A percentile compares a stretch with the other conserved stretches of the same genome.
Evolutionary conservation across 2,888 invertebrate species (phyloP).

Genomic region (Lasius platythorax): DNA sequence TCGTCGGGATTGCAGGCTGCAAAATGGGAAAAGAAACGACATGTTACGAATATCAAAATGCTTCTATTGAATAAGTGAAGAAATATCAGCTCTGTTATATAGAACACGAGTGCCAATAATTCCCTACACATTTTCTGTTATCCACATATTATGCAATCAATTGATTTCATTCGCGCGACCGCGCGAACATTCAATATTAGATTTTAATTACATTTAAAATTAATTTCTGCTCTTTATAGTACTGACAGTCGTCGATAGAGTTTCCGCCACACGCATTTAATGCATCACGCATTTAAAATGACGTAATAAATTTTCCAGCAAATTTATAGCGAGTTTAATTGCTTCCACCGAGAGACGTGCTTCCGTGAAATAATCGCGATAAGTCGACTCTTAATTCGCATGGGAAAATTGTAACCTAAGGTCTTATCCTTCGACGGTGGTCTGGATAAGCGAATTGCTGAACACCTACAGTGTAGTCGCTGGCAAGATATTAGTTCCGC

Average conservation of each 20-base stretch:
- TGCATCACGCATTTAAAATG: neutral
- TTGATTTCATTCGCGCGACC: neutral
- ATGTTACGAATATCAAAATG: neutral
- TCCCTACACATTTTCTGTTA: neutral
- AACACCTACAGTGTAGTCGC: slow-evolving; percentile 29
- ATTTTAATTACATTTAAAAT: slow-evolving; percentile 8
- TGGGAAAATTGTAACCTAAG: slow-evolving; percentile 45
- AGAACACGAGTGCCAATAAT: neutral
- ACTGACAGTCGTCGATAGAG: neutral
- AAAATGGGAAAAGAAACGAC: slow-evolving; percentile 52
- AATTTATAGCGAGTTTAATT: slow-evolving; percentile 21
- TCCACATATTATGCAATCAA: neutral
- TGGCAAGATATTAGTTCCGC: slow-evolving; percentile 67
- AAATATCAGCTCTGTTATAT: neutral
- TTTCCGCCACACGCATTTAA: neutral
- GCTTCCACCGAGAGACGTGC: neutral
- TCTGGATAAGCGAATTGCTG: slow-evolving; percentile 52
- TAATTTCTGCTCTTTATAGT: neutral
- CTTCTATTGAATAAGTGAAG: neutral
- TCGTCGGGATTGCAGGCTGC: slow-evolving; percentile 88
- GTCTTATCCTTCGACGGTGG: slow-evolving; percentile 24
- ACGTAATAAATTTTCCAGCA: slow-evolving; percentile 25
- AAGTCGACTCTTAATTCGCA: slow-evolving; percentile 22
- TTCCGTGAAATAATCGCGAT: slow-evolving; percentile 17
- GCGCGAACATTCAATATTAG: neutral